Conservation (phyloP, 2,113 vertebrate species). For the Aptenodytes forsteri region DNA sequence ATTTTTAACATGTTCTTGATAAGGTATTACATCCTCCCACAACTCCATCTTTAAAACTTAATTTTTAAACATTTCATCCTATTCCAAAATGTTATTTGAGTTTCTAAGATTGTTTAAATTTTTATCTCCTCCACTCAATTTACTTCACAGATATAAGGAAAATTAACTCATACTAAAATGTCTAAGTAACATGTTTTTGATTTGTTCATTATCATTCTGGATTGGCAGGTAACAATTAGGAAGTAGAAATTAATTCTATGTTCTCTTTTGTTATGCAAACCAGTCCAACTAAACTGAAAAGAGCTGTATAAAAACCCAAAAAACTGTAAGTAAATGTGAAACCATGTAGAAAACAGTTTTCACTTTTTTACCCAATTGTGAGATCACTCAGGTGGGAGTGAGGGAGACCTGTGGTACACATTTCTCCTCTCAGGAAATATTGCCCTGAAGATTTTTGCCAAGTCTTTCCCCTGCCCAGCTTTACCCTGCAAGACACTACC, state of each 20-base stretch:
- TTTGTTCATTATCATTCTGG: not conserved
- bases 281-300: not conserved
- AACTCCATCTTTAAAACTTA: not conserved
- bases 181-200: not conserved
- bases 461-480: not conserved
- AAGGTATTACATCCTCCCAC: not conserved
- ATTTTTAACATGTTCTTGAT: not conserved
- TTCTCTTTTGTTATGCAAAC: not conserved
- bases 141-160: not conserved
- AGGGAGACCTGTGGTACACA: accelerated
- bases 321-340: not conserved
- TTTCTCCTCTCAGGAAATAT: not conserved
- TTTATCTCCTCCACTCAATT: not conserved
- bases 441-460: not conserved
- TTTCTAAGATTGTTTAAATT: not conserved
- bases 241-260: not conserved
- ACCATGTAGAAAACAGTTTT: not conserved
- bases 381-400: too few relatives aligned
- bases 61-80: not conserved
- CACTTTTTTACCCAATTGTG: not conserved
- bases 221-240: not conserved
- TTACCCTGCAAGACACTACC: not conserved
- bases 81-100: not conserved
- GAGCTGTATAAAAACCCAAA: not conserved
- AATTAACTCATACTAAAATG: not conserved